Conservation (phyloP, 1,140 invertebrate genomes). For the Drosophila ohnishii region DNA sequence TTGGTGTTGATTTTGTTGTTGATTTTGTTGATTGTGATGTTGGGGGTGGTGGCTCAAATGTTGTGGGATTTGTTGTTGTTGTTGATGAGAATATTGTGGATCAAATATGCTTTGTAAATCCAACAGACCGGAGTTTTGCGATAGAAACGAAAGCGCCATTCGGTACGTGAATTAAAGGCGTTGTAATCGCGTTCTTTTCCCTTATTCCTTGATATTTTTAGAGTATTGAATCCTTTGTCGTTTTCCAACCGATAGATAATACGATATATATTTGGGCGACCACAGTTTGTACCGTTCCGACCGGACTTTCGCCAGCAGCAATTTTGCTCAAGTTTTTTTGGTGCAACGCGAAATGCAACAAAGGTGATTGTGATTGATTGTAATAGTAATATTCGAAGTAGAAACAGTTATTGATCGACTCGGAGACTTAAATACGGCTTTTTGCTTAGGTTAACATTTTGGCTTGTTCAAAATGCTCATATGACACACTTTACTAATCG, state of each 20-base stretch:
- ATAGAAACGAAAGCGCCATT: constrained; percentile 82
- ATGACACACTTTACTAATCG: constrained; percentile 49
- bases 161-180: constrained; percentile 59
- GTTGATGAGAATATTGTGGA: constrained; percentile 75
- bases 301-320: constrained; percentile 39
- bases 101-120: constrained; percentile 82
- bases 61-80: constrained; percentile 48
- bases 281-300: constrained; percentile 28
- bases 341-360: constrained; percentile 30
- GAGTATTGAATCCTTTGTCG: constrained; percentile 10
- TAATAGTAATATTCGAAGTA: constrained; percentile 64
- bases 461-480: constrained; percentile 34
- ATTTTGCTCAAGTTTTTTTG: constrained; percentile 36
- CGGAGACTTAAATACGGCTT: constrained; percentile 24
- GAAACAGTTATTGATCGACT: constrained; percentile 46
- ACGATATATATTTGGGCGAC: constrained; percentile 45
- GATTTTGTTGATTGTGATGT: constrained; percentile 43
- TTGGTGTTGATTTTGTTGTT: constrained; percentile 40
- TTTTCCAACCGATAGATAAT: constrained; percentile 3
- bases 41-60: constrained; percentile 40
- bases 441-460: constrained; percentile 69
- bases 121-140: constrained; percentile 78
- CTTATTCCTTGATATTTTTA: constrained; percentile 6
- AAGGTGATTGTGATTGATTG: constrained; percentile 43
- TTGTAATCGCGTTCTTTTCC: constrained; percentile 28